Base-by-base conservation (phyloP, 1,140 invertebrate species). In the Drosophila kohkoa region DNA sequence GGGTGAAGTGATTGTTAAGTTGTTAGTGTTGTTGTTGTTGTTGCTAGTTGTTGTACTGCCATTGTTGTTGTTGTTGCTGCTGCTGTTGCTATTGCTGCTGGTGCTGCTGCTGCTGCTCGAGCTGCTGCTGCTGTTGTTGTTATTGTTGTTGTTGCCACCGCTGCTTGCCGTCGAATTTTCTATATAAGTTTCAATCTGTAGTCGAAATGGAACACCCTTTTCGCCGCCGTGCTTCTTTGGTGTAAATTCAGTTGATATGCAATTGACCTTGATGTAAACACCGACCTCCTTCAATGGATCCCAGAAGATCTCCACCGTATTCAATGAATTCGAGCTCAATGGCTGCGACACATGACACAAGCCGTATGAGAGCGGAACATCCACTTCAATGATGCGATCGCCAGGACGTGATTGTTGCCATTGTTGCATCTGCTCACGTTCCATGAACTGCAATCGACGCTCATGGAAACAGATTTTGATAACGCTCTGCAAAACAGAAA, bases 201-300 rank as follows among this genome's bases (percentile, higher is more conserved):
- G 96, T 16, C 98, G 95, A 93, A 99, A 99, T 28, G 98, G 98
- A 8, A 99, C 98, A 5, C 98, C 98, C 92, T 99, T 99, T 93
- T 99, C 98, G 3, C 98, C 98, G 28, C 98, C 98, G 93, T 99
- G 98, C 92, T 99, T 99, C 91, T 99, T 99, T 0, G 98, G 97
- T 1, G 98, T 99, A 92, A 99, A 99, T 93, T 99, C 98, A 2
- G 98, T 99, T 72, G 98, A 99, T 69, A 99, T 99, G 92, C 98
- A 99, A 93, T 99, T 98, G 2, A 99, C 96, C 94, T 98, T 98
- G 71, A 98, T 96, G 87, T 98, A 98, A 69, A 98, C 96, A 20
- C 98, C 98, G 75, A 98, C 97, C 94, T 99, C 98, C 91, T 99
- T 99, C 1, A 97, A 97, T 0, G 98, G 98, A 93, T 99, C 98